phyloP scores from a whole-genome alignment of 2,113 vertebrate species.

The Lamprotornis superbus region DNA sequence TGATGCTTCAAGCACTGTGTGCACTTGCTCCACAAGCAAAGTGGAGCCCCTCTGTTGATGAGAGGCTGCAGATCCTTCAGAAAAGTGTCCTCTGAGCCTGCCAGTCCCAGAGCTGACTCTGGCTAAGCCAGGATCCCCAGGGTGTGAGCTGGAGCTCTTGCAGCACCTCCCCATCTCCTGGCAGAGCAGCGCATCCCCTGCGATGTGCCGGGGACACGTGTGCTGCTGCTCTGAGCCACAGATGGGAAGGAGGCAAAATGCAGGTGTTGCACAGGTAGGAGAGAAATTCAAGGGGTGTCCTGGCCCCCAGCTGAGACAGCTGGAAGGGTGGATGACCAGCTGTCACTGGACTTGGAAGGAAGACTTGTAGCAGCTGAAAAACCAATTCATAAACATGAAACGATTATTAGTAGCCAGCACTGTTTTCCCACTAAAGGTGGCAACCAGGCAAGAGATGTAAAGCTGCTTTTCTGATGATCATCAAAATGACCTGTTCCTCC shows the following conservation, averaged over 20 bases:
- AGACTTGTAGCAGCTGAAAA: background rate
- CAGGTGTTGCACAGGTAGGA: background rate
- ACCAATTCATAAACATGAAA: fast-evolving
- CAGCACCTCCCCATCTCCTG: fast-evolving
- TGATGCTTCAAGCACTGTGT: background rate
- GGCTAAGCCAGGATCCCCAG: fast-evolving
- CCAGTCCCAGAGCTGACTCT: background rate
- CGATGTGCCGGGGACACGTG: fast-evolving
- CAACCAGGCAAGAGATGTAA: background rate
- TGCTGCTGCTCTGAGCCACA: background rate
- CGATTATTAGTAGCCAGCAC: background rate
- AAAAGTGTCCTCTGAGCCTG: background rate
- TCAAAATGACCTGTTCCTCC: background rate
- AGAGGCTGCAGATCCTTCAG: background rate
- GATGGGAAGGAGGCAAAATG: background rate
- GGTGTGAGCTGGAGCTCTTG: fast-evolving
- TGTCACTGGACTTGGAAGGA: background rate
- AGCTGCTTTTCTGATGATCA: background rate
- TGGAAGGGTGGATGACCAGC: background rate
- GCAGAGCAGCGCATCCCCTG: background rate
- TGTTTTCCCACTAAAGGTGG: background rate
- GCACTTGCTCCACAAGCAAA: background rate
- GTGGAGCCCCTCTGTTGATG: background rate
- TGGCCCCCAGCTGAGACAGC: fast-evolving
- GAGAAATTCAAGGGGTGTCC: background rate